A percentile compares a stretch with the other conserved stretches of the same genome.
Evolutionary conservation across 2,113 vertebrate species (phyloP).

Genomic region (Ciconia maguari): DNA sequence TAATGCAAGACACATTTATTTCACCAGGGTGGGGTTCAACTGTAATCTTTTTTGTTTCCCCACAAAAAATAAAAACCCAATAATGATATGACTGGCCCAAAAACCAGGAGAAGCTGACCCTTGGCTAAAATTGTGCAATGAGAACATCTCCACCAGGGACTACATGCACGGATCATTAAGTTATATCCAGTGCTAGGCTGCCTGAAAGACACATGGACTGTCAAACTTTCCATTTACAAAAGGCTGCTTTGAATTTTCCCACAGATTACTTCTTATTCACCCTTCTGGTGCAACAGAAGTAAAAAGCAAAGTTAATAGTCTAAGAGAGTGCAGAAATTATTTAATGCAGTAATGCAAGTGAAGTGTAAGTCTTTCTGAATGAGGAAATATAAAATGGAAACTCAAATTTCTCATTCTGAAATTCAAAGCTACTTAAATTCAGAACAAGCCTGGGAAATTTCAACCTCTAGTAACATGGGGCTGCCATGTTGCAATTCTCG

Average conservation of each 20-base stretch:
- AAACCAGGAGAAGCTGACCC: not conserved
- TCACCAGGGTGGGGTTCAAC: conserved; percentile 13
- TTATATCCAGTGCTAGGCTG: not conserved
- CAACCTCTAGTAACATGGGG: not conserved
- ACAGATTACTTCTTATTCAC: not conserved
- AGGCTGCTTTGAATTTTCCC: not conserved
- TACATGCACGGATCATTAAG: not conserved
- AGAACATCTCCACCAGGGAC: not conserved
- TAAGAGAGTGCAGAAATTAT: not conserved
- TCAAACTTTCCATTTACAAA: not conserved
- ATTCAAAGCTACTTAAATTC: not conserved
- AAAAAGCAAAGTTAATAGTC: not conserved
- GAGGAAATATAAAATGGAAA: not conserved
- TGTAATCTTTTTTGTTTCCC: not conserved
- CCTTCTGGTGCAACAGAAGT: not conserved
- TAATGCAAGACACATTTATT: not conserved
- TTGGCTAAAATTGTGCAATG: not conserved
- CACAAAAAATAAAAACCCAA: not conserved
- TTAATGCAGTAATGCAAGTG: not conserved
- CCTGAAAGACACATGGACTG: not conserved
- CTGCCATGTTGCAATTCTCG: not conserved
- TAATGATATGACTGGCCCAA: not conserved
- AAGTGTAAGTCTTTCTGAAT: not conserved
- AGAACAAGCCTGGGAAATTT: not conserved
- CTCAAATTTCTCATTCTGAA: not conserved